Conservation (phyloP, 2,113 vertebrate species). For the Elephantulus edwardii region DNA sequence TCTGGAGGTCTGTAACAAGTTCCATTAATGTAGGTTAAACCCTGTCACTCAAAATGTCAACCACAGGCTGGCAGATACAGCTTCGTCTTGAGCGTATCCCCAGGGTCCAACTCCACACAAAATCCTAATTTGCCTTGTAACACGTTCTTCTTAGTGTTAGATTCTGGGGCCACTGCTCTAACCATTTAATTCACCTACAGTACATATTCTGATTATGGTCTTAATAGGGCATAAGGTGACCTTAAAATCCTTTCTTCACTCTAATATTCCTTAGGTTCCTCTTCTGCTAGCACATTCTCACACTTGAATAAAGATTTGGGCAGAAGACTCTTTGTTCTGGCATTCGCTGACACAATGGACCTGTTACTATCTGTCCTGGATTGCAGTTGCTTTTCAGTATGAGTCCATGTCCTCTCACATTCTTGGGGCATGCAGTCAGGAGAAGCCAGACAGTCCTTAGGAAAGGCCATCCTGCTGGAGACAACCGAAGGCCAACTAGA, state of each 20-base stretch:
- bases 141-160: not conserved
- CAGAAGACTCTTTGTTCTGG: not conserved
- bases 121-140: slow-evolving; percentile 4
- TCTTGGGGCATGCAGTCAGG: too few species aligned
- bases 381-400: not conserved
- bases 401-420: too few species aligned
- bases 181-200: not conserved
- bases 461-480: too few species aligned
- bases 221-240: not conserved
- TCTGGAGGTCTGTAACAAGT: not conserved
- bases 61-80: not conserved
- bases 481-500: too few species aligned
- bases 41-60: not conserved
- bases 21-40: not conserved
- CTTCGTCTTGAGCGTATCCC: not conserved
- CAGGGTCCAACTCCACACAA: not conserved
- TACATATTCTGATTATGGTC: not conserved
- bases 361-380: not conserved
- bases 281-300: too few species aligned
- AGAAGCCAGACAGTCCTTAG: too few species aligned
- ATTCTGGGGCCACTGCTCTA: not conserved
- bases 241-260: not conserved
- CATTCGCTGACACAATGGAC: not conserved
- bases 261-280: not conserved
- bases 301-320: not conserved